Conservation (phyloP, 2,113 vertebrate species). For the Motacilla alba region DNA sequence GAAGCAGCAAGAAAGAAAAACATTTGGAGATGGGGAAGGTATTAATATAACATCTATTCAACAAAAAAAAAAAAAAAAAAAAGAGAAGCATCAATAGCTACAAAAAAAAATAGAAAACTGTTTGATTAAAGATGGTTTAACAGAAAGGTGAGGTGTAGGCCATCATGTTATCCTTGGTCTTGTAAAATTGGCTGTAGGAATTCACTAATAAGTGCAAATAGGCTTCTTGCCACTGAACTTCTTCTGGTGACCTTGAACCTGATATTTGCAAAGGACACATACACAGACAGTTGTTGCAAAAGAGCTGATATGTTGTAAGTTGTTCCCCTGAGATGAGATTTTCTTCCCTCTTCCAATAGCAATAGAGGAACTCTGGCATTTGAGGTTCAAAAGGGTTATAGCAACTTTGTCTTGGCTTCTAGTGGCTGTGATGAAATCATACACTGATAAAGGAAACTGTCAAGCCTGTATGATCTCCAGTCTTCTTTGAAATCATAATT, state of each 20-base stretch:
- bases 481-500: neutral
- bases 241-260: neutral
- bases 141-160: neutral
- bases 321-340: neutral
- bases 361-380: neutral
- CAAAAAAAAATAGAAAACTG: neutral
- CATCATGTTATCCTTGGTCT: neutral
- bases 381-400: neutral
- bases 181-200: neutral
- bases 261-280: neutral
- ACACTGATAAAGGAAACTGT: neutral
- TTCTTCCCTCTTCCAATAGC: neutral
- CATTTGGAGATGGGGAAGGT: neutral
- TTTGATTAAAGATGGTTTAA: neutral
- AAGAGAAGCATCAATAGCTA: neutral
- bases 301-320: neutral
- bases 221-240: neutral
- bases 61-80: neutral
- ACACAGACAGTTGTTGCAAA: neutral
- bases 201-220: neutral
- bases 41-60: neutral
- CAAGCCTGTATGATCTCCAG: neutral
- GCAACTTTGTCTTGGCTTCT: neutral
- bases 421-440: neutral
- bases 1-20: neutral